phyloP scores from a whole-genome alignment of 2,797 vertebrate species.

The Synaphobranchus kaupii region DNA sequence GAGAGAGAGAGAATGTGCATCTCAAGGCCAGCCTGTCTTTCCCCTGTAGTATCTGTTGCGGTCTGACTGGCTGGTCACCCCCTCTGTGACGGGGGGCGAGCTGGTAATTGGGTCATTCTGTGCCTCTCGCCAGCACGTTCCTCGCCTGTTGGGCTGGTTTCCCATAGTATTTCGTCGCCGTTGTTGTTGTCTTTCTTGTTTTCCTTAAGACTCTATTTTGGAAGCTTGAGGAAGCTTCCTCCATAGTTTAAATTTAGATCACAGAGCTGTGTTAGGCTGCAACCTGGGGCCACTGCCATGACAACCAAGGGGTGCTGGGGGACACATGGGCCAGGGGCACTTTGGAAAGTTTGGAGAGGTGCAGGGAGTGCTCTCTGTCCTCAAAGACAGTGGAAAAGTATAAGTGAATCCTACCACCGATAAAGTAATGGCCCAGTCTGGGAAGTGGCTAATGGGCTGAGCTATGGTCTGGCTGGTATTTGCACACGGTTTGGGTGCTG shows the following conservation, averaged over 20 bases:
- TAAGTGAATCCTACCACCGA: neutral
- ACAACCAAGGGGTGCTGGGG: neutral
- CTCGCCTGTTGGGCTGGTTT: neutral
- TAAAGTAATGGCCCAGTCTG: neutral
- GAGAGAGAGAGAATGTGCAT: neutral
- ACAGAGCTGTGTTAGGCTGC: slow-evolving; percentile 17
- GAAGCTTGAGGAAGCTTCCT: slow-evolving; percentile 46
- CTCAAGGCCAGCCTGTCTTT: neutral
- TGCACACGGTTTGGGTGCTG: neutral
- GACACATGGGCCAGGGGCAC: neutral
- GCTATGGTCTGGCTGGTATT: neutral
- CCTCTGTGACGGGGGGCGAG: neutral
- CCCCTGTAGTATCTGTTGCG: neutral
- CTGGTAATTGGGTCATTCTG: slow-evolving; percentile 2
- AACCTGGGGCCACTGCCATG: neutral
- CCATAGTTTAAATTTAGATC: slow-evolving; percentile 50
- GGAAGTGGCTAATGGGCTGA: neutral
- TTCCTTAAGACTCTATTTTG: slow-evolving; percentile 45
- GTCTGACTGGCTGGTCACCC: neutral
- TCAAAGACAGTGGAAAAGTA: neutral
- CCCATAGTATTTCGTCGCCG: neutral
- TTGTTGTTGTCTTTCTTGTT: slow-evolving; percentile 20
- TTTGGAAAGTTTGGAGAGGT: neutral
- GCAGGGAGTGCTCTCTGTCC: neutral
- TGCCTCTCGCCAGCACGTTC: neutral